Conservation (phyloP, 2,797 vertebrate species). For the Acanthis flammea region DNA sequence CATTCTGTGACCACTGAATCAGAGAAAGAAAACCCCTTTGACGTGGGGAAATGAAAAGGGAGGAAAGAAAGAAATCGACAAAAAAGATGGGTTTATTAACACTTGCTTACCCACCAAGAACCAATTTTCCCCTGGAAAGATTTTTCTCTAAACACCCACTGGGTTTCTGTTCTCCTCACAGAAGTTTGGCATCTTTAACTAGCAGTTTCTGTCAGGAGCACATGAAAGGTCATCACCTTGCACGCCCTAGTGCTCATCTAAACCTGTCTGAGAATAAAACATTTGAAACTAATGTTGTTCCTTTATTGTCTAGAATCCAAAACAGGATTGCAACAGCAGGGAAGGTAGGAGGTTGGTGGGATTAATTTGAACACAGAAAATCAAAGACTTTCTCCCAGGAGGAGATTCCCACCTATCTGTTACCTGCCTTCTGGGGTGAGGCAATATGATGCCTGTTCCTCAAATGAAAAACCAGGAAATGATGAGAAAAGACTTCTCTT, state of each 20-base stretch:
- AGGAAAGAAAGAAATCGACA: not conserved
- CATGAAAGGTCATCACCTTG: not conserved
- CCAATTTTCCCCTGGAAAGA: not conserved
- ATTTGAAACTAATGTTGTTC: not conserved
- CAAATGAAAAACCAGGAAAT: not conserved
- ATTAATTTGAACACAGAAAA: constrained; percentile 2
- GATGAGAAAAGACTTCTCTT: not conserved
- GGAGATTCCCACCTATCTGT: not conserved
- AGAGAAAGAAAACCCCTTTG: not conserved
- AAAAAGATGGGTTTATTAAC: constrained; percentile 12
- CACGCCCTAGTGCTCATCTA: not conserved
- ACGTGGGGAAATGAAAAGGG: not conserved
- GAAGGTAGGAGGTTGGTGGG: not conserved
- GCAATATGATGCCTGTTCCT: not conserved
- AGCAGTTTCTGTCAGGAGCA: not conserved
- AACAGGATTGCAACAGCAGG: constrained; percentile 34
- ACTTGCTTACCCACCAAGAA: constrained; percentile 18
- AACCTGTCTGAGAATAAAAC: constrained; percentile 10
- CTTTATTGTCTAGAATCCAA: constrained; percentile 20
- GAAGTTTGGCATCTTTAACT: not conserved
- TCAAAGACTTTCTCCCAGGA: not conserved
- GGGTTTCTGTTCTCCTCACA: not conserved
- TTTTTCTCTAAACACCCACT: not conserved
- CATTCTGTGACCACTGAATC: not conserved
- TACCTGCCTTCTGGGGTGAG: not conserved